Evolutionary conservation across 2,113 vertebrate genomes (phyloP), one percentile per base, ranked within the genome.

Genomic region (Oreochromis aureus): DNA sequence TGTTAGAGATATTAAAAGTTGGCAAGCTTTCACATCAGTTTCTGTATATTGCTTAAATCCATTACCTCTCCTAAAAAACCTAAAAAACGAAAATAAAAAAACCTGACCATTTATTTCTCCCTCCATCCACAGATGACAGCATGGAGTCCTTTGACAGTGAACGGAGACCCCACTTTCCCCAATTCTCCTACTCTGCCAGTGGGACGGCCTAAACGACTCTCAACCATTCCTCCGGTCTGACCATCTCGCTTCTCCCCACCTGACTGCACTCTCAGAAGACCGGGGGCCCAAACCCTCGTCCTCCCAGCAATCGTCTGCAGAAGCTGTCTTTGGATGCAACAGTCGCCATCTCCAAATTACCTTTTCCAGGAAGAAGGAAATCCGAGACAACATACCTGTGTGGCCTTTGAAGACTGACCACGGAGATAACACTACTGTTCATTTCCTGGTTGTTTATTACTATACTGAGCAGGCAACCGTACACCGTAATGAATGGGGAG

Each of bases 171-270:
- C 98, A 99, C 95, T 99, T 99, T 94, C 98, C 98, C 61, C 98
- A 99, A 96, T 99, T 99, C 94, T 99, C 98, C 89, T 99, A 98
- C 94, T 99, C 98, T 6, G 98, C 98, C 94, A 99, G 98, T 83
- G 98, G 98, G 95, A 98, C 97, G 6, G 97, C 98, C 95, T 98
- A 97, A 97, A 83, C 87, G 89, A 98, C 97, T 36, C 96, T 97
- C 87, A 59, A 83, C 76, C 89, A 93, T 94, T 94, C 94, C 91
- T 93, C 93, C 32, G 73, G 86, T 91, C 93, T 89, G 86, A 58
- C 86, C 87, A 80, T 88, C 93, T 91, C 76, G 88, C 90, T 90
- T 88, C 93, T 94, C 93, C 94, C 95, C 94, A 88, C 94, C 90
- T 94, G 96, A 97, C 97, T 96, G 95, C 95, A 96, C 97, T 93